Percentiles rank a stretch among this genome's conserved stretches.
Conservation (phyloP, 2,888 invertebrate species). For the Cerceris rybyensis region DNA sequence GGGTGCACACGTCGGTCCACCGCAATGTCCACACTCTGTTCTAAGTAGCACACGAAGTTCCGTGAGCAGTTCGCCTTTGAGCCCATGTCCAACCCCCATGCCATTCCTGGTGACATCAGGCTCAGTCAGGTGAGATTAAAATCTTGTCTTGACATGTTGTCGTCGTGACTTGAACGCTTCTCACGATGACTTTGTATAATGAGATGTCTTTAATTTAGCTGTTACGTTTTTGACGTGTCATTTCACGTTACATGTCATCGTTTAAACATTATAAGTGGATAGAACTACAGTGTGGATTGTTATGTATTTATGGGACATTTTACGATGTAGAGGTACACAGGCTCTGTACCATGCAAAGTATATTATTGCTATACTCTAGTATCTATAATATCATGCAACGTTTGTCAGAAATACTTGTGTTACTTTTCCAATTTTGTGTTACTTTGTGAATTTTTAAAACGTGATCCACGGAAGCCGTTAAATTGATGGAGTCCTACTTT, state of each 20-base stretch:
- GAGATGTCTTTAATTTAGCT: neutral
- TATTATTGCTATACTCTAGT: too few species aligned
- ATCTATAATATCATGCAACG: too few species aligned
- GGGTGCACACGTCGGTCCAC: slow-evolving; percentile 83
- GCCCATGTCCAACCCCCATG: slow-evolving; percentile 89
- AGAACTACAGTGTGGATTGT: too few species aligned
- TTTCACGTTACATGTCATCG: neutral
- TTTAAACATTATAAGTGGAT: neutral
- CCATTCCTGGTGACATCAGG: slow-evolving; percentile 89
- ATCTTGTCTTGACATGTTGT: neutral
- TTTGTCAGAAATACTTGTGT: too few species aligned
- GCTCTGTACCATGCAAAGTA: too few species aligned
- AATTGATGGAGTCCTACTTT: too few species aligned
- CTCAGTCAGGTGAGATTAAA: slow-evolving; percentile 85
- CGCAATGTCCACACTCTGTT: slow-evolving; percentile 88
- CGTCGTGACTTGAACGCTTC: neutral
- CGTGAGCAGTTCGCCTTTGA: slow-evolving; percentile 86
- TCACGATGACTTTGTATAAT: neutral
- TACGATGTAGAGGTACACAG: too few species aligned
- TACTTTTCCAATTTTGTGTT: too few species aligned
- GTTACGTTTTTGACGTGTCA: neutral
- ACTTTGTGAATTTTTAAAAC: too few species aligned
- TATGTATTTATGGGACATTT: too few species aligned
- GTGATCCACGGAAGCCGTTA: too few species aligned
- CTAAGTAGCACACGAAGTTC: slow-evolving; percentile 87